Evolutionary conservation across 2,113 vertebrate genomes (phyloP), one percentile per base, ranked within the genome.

Genomic region (Panthera tigris): DNA sequence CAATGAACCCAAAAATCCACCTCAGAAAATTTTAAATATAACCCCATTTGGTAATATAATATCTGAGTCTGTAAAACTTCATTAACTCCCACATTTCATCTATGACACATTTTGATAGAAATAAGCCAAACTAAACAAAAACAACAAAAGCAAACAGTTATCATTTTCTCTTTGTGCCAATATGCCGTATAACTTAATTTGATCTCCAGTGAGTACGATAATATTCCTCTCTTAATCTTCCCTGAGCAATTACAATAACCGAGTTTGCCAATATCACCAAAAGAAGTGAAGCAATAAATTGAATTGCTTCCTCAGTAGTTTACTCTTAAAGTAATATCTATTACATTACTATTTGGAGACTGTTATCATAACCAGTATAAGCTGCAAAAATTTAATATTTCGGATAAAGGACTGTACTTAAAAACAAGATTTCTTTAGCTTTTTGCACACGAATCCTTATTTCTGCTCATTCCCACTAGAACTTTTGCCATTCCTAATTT

Each of bases 251-350:
- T 97, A 92, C 57, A 91, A 65, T 48, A 95, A 74, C 45, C 7
- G 71, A 89, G 61, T 39, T 91, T 94, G 45, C 69, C 88, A 81
- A 33, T 90, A 96, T 92, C 69, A 94, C 65, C 55, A 91, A 92
- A 97, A 88, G 95, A 97, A 97, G 83, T 97, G 92, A 97, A 97
- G 94, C 95, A 96, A 96, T 97, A 97, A 97, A 98, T 97, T 97
- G 95, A 84, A 96, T 90, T 97, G 86, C 50, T 39, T 95, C 16
- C n/a, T 76, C 65, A 96, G 92, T 50, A 86, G 79, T 95, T 97
- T 94, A 52, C 86, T 80, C 19, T 93, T 93, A 92, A 91, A 93
- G 33, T 91, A 57, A 31, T 94, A 89, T 95, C 89, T 95, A 92
- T 95, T 66, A 73, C 50, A 68, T 86, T 89, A 80, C 55, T 93